phyloP scores from a whole-genome alignment of 2,797 vertebrate species.

The Hippocampus kuda region DNA sequence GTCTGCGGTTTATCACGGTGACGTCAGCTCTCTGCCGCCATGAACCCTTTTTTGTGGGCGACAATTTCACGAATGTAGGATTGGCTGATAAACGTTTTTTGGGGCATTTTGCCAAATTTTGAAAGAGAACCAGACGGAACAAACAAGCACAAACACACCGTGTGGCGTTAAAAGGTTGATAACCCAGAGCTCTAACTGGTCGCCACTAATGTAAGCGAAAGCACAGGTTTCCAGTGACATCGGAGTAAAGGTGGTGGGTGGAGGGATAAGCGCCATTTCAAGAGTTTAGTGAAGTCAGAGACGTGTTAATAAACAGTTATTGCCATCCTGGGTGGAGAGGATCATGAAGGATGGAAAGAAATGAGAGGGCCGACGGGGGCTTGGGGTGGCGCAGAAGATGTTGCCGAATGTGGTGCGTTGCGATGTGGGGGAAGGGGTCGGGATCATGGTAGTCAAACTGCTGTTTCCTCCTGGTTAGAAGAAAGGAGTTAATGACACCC shows the following conservation, averaged over 20 bases:
- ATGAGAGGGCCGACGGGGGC: slow-evolving; percentile 29
- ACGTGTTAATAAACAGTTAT: slow-evolving; percentile 71
- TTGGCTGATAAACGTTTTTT: neutral
- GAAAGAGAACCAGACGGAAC: neutral
- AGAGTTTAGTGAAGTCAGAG: slow-evolving; percentile 57
- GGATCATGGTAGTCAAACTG: slow-evolving; percentile 61
- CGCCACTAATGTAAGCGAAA: slow-evolving; percentile 47
- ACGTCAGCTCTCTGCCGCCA: neutral
- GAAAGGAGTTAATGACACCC: slow-evolving; percentile 72
- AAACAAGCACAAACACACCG: neutral
- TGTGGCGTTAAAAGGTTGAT: slow-evolving; percentile 33
- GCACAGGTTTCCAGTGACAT: slow-evolving; percentile 33
- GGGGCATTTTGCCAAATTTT: neutral
- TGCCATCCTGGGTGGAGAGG: slow-evolving; percentile 39
- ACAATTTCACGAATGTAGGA: neutral
- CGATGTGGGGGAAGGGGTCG: slow-evolving; percentile 30
- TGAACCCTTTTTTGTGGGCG: neutral
- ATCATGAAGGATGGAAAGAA: slow-evolving; percentile 36
- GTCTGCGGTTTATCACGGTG: neutral
- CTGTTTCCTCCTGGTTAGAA: slow-evolving; percentile 64
- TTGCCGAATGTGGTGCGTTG: slow-evolving; percentile 11
- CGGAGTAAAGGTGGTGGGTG: slow-evolving; percentile 53
- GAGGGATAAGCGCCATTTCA: slow-evolving; percentile 46
- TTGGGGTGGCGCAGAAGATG: slow-evolving; percentile 14
- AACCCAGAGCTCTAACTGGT: slow-evolving; percentile 39